Percentiles rank a stretch among this genome's conserved stretches.
Evolutionary conservation across 2,888 invertebrate species (phyloP).

Genomic region (Lapara coniferarum): DNA sequence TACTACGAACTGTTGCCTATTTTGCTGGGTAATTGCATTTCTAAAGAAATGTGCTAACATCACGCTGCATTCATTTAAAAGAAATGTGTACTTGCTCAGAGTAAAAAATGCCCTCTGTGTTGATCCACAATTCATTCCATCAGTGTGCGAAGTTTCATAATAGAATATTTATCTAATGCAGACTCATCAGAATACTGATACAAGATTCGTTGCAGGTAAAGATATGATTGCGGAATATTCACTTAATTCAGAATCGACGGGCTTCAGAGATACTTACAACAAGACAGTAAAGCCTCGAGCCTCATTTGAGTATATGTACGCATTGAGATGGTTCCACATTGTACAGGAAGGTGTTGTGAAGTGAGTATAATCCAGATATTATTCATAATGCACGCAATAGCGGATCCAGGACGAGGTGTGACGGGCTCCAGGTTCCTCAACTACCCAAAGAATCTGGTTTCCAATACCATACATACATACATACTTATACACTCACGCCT

Average conservation of each 20-base stretch:
- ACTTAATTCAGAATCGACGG: not conserved
- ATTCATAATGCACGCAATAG: not conserved
- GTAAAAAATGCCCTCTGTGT: too few species aligned
- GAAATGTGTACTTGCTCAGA: too few species aligned
- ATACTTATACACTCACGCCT: too few species aligned
- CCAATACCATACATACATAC: too few species aligned
- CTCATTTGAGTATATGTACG: constrained; percentile 4
- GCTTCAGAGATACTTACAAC: constrained; percentile 26
- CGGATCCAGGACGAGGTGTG: too few species aligned
- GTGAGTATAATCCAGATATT: constrained; percentile 8
- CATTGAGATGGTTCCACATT: constrained; percentile 15
- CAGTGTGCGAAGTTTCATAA: not conserved
- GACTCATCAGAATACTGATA: not conserved
- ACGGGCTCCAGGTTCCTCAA: too few species aligned
- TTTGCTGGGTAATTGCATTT: constrained; percentile 46
- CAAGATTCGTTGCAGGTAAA: constrained; percentile 9
- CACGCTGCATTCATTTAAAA: too few species aligned
- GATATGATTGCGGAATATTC: not conserved
- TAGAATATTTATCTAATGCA: not conserved
- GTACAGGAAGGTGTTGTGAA: constrained; percentile 15
- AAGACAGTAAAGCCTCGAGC: not conserved
- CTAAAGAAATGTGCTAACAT: too few species aligned
- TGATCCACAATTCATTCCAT: too few species aligned
- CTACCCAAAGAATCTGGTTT: too few species aligned
- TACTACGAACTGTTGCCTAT: constrained; percentile 49